phyloP scores from a whole-genome alignment of 1,140 invertebrate genomes.

The Papilio dardanus region DNA sequence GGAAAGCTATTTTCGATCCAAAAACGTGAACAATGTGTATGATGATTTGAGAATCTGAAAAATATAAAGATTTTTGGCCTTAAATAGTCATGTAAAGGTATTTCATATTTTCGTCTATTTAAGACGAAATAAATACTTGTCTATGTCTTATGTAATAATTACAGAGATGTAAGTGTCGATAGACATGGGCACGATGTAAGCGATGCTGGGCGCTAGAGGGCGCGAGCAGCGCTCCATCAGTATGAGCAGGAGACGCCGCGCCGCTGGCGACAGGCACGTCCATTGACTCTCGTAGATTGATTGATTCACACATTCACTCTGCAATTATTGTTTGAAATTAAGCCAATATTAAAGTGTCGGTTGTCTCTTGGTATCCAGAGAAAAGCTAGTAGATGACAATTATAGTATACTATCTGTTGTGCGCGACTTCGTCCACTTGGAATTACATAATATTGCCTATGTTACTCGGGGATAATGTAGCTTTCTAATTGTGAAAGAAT shows the following conservation, averaged over 20 bases:
- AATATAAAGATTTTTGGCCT: too few species aligned
- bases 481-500: too few species aligned
- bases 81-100: too few species aligned
- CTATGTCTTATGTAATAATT: slow-evolving; percentile 43
- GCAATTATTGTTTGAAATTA: slow-evolving; percentile 24
- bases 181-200: slow-evolving; percentile 63
- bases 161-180: slow-evolving; percentile 67
- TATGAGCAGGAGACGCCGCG: slow-evolving; percentile 55
- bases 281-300: slow-evolving; percentile 58
- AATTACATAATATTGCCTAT: too few species aligned
- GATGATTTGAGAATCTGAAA: slow-evolving; percentile 68
- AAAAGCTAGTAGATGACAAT: too few species aligned
- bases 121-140: too few species aligned
- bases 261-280: slow-evolving; percentile 51
- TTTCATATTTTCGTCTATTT: too few species aligned
- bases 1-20: slow-evolving; percentile 49
- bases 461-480: too few species aligned
- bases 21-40: slow-evolving; percentile 66
- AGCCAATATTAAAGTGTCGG: not conserved
- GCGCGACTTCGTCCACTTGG: too few species aligned
- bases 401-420: not conserved
- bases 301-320: slow-evolving; percentile 61
- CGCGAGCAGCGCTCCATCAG: slow-evolving; percentile 56
- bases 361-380: too few species aligned
- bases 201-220: slow-evolving; percentile 52